Conservation (phyloP, 2,888 invertebrate species). For the Pandemis cinnamomeana region DNA sequence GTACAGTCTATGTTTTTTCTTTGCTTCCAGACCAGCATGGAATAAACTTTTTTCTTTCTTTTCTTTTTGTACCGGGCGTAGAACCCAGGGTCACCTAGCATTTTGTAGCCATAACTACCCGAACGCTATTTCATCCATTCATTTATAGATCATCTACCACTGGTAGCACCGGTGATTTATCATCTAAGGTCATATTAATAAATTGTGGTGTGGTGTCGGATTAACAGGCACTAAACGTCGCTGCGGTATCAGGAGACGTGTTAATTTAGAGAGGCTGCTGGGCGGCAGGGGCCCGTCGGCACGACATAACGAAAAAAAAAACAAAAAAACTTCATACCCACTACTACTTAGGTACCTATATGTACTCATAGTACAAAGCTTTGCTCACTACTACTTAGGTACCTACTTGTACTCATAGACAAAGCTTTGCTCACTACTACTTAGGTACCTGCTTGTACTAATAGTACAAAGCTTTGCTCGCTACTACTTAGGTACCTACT, state of each 20-base stretch:
- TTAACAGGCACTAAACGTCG: conserved; percentile 65
- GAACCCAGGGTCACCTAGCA: too few species aligned
- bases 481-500: too few species aligned
- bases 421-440: too few species aligned
- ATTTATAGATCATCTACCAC: conserved; percentile 30
- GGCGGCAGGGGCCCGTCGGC: conserved; percentile 9
- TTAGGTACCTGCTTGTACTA: too few species aligned
- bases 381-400: too few species aligned
- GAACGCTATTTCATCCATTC: background rate
- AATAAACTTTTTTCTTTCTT: background rate
- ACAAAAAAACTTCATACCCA: background rate
- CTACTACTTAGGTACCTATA: too few species aligned
- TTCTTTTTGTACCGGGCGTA: too few species aligned
- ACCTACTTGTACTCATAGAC: too few species aligned
- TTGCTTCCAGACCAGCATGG: too few species aligned
- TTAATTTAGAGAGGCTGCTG: conserved; percentile 41
- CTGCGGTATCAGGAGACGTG: conserved; percentile 39
- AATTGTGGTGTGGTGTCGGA: conserved; percentile 65
- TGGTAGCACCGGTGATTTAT: conserved; percentile 53
- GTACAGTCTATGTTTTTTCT: too few species aligned
- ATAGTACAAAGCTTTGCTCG: too few species aligned
- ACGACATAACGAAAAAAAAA: background rate
- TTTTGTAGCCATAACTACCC: background rate
- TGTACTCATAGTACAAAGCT: too few species aligned
- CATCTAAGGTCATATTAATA: conserved; percentile 61